Percentiles rank a stretch among this genome's conserved stretches.
Evolutionary conservation across 1,140 invertebrate species (phyloP).

Genomic region (Argopecten irradians): DNA sequence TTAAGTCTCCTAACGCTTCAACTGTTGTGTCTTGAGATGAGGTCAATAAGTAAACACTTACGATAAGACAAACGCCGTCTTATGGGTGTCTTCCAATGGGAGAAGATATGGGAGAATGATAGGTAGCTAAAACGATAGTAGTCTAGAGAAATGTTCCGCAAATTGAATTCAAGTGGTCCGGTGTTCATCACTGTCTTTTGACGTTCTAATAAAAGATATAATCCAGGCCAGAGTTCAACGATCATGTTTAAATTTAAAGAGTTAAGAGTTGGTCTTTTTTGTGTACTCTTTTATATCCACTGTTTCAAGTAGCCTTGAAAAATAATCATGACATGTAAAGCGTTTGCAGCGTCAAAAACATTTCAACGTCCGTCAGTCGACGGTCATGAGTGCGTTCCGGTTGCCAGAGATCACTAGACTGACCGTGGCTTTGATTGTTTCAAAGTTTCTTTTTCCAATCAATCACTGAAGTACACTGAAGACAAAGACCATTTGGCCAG

Average conservation of each 20-base stretch:
- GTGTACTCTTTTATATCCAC: not conserved
- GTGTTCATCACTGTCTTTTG: not conserved
- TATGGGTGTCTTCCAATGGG: not conserved
- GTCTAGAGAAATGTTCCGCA: not conserved
- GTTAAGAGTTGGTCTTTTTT: too few relatives aligned
- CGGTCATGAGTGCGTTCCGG: not conserved
- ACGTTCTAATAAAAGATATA: not conserved
- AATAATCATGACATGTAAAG: not conserved
- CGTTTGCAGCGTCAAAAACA: not conserved
- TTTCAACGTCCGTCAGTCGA: not conserved
- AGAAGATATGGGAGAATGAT: not conserved
- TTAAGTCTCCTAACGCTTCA: not conserved
- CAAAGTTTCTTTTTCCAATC: not conserved
- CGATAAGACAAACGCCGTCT: not conserved
- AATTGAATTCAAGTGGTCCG: not conserved
- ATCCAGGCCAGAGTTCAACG: not conserved
- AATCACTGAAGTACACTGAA: not conserved
- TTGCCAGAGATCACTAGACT: not conserved
- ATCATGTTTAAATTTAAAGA: too few relatives aligned
- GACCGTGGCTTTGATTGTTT: not conserved
- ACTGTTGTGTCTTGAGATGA: slow-evolving; percentile 4
- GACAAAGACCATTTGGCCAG: not conserved
- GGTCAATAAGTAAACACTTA: not conserved
- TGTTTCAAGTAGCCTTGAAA: not conserved
- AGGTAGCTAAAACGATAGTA: not conserved